phyloP scores from a whole-genome alignment of 2,113 vertebrate genomes.

The Miniopterus natalensis region DNA sequence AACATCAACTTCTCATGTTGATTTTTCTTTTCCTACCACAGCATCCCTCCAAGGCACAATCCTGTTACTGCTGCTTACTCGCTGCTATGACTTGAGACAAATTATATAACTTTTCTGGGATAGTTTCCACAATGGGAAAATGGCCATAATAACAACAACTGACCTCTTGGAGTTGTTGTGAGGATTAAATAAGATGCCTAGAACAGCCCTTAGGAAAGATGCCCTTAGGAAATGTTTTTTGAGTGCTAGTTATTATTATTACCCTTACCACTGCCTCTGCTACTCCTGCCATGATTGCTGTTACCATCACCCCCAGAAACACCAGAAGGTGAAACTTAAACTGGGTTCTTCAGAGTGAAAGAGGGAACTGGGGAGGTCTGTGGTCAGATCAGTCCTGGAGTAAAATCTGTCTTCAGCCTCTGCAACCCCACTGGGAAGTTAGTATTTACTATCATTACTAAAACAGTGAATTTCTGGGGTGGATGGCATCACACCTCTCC shows the following conservation, averaged over 20 bases:
- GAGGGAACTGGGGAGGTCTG: background rate
- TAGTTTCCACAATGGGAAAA: background rate
- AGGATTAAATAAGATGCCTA: background rate
- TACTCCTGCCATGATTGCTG: background rate
- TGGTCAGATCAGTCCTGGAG: background rate
- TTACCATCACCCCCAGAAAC: background rate
- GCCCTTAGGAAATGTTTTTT: background rate
- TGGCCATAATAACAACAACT: background rate
- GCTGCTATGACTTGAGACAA: background rate
- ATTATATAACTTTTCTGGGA: background rate
- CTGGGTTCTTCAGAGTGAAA: background rate
- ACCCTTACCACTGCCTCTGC: background rate
- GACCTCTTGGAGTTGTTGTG: background rate
- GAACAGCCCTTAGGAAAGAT: background rate
- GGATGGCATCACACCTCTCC: background rate
- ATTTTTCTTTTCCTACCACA: background rate
- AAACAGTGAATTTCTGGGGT: background rate
- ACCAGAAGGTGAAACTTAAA: background rate
- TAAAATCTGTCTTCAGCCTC: background rate
- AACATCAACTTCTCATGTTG: background rate
- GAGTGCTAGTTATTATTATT: background rate
- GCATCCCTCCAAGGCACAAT: background rate
- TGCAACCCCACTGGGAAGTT: background rate
- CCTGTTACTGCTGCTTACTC: background rate
- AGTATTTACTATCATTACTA: background rate